Conservation (phyloP, 92 coral and sea anemone genomes). For the Bergia sp. region DNA sequence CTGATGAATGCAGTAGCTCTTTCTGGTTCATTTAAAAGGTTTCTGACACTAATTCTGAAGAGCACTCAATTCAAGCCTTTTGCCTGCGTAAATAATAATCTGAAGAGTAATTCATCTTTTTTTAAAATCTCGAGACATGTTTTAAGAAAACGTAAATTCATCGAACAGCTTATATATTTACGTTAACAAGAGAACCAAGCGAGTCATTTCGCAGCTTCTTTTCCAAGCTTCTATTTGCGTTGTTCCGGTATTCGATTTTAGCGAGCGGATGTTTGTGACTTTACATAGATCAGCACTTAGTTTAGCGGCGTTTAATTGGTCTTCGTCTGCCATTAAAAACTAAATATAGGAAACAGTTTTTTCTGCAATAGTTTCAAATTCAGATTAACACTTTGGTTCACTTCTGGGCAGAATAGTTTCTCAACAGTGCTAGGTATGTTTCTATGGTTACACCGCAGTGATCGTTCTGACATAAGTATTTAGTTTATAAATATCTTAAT, state of each 20-base stretch:
- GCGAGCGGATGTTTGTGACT: not conserved
- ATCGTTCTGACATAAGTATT: not conserved
- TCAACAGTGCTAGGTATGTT: not conserved
- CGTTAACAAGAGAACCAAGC: too few relatives aligned
- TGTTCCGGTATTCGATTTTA: not conserved
- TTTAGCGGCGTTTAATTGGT: not conserved
- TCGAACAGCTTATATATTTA: too few relatives aligned
- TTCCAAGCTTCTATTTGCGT: not conserved
- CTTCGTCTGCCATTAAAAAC: not conserved
- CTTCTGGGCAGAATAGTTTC: not conserved
- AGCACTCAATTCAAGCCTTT: too few relatives aligned
- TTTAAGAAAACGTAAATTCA: too few relatives aligned
- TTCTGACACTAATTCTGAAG: too few relatives aligned
- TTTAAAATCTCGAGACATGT: too few relatives aligned
- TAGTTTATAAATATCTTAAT: not conserved
- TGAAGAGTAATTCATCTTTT: too few relatives aligned
- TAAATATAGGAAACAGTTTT: not conserved
- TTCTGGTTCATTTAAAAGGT: too few relatives aligned
- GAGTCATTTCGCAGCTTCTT: too few relatives aligned
- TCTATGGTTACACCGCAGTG: not conserved
- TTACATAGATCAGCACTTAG: too few relatives aligned
- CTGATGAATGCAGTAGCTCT: too few relatives aligned
- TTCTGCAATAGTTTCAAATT: not conserved
- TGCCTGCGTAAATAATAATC: too few relatives aligned
- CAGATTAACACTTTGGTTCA: not conserved